Evolutionary conservation across 2,113 vertebrate species (phyloP).

Genomic region (Amphiprion ocellaris): DNA sequence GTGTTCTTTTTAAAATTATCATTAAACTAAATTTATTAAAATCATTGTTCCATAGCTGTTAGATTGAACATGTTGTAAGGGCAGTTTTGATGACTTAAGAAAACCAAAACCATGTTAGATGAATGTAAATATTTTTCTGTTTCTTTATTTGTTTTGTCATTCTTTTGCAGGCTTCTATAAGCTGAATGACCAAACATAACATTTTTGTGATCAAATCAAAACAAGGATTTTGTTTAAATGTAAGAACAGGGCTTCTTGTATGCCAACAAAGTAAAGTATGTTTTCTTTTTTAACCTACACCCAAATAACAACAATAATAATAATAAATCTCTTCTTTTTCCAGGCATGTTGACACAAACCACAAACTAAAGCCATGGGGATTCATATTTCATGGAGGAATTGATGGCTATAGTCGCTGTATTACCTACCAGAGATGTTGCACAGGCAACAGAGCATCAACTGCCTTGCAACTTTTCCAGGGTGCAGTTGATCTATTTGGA

Average conservation of each 20-base stretch:
- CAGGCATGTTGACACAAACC: conserved; percentile 37
- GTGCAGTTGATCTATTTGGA: conserved; percentile 15
- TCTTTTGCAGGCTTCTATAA: too few species aligned
- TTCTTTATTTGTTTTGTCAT: too few species aligned
- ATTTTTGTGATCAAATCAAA: too few species aligned
- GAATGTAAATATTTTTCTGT: too few species aligned
- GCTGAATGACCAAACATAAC: too few species aligned
- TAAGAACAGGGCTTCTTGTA: too few species aligned
- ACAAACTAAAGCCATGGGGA: conserved; percentile 27
- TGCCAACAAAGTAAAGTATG: too few species aligned
- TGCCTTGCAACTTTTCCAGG: conserved; percentile 19
- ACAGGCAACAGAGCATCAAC: conserved; percentile 29
- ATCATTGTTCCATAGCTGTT: not conserved
- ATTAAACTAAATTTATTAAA: not conserved
- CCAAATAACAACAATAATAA: not conserved
- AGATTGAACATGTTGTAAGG: too few species aligned
- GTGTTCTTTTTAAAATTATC: not conserved
- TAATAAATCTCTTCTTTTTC: not conserved
- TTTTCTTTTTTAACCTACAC: too few species aligned
- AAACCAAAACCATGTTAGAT: not conserved
- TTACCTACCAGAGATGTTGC: conserved; percentile 21
- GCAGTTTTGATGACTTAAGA: not conserved
- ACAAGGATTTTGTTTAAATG: too few species aligned
- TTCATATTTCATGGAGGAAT: conserved; percentile 26
- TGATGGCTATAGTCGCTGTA: conserved; percentile 31